Base-by-base conservation (phyloP, 2,113 vertebrate species). In the Psittacula cyanocephala region DNA sequence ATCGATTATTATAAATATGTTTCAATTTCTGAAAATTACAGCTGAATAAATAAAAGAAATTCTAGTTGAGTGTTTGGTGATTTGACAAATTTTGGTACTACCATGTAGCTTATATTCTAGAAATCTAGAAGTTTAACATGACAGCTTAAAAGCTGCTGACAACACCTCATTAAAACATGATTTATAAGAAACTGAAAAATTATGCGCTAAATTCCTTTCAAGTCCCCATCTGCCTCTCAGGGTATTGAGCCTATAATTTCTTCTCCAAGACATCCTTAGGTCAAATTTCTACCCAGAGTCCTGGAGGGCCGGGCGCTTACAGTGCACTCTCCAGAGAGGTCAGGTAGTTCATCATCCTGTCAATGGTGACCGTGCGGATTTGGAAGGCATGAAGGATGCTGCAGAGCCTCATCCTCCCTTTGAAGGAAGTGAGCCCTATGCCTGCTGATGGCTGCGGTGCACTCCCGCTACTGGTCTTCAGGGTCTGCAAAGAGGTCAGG, bases 311-410 rank as follows among this genome's bases (percentile, higher is more conserved):
- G 37, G 44, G 68, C 0, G n/a, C 62, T 92, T 22, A 44, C 20
- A 78, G 57, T 2, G 52, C 37, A 44, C 60, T 95, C 75, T 71
- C 91, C 3, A n/a, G 86, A 22, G 94, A 86, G 39, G 46, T 93
- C 44, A 99, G 95, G 91, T 98, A 99, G 85, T 87, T 96, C 88
- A 99, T 94, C 17, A 98, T 85, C 89, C 99, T 96, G 91, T 97
- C 85, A 55, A 99, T 98, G 71, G 99, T 99, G 96, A 99, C 86
- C 0, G 96, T 68, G 7, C 99, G 98, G 17, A 98, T 19, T 7
- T 91, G 93, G 91, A 99, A 98, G 25, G 98, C 98, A 7, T 98
- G 98, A 33, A 99, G 97, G 33, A 96, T 68, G 2, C 98, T 81
- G 57, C 98, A 99, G 92, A 99, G 97, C 69, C 96, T 77, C 91